phyloP scores from a whole-genome alignment of 2,113 vertebrate genomes.

The Marmota monax region DNA sequence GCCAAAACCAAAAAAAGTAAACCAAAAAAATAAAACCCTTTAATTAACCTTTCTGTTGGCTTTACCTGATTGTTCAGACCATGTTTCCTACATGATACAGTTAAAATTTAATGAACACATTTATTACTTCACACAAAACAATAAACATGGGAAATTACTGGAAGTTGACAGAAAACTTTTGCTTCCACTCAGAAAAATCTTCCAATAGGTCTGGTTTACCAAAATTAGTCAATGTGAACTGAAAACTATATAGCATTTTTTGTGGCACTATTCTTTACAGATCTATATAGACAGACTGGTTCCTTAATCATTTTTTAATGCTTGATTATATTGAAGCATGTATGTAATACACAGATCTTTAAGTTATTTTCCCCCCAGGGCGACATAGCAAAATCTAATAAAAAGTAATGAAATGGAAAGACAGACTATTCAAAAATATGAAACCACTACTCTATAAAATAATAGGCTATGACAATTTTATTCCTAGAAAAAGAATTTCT shows the following conservation, averaged over 20 bases:
- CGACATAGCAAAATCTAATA: conserved; percentile 30
- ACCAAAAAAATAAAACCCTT: not conserved
- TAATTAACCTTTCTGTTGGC: not conserved
- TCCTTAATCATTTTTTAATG: conserved; percentile 28
- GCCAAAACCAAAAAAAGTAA: not conserved
- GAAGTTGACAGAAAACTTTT: not conserved
- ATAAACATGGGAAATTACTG: conserved; percentile 3
- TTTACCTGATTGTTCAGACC: conserved; percentile 3
- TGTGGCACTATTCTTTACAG: not conserved
- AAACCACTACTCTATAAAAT: conserved; percentile 45
- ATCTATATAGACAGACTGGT: not conserved
- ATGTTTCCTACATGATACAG: not conserved
- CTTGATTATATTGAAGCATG: not conserved
- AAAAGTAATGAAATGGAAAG: conserved; percentile 55
- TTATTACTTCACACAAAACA: conserved; percentile 42
- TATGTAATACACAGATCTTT: not conserved
- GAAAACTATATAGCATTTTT: conserved; percentile 25
- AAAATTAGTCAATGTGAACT: conserved; percentile 40
- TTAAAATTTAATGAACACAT: conserved; percentile 64
- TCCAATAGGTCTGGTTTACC: conserved; percentile 30
- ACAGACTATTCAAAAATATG: conserved; percentile 22
- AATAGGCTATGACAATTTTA: not conserved
- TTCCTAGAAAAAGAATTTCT: conserved; percentile 20
- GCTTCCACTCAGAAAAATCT: conserved; percentile 42
- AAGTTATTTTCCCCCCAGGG: not conserved